A percentile compares a stretch with the other conserved stretches of the same genome.
Conservation (phyloP, 2,888 invertebrate species). For the Petrolisthes cinctipes region DNA sequence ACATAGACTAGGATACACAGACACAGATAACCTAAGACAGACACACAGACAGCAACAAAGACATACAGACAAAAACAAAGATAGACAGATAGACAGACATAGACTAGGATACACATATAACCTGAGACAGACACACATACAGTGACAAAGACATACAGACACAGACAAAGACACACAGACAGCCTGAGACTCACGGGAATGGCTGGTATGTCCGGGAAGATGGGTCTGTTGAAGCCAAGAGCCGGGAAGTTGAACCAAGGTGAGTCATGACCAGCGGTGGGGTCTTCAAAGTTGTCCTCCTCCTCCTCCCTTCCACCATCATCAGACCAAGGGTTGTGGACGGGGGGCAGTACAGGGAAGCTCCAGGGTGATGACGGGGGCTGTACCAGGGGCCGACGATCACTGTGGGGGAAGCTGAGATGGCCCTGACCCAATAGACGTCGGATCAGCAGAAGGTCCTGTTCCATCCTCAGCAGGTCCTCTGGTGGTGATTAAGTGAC, state of each 20-base stretch:
- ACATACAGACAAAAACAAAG: too few species aligned
- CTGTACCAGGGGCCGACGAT: neutral
- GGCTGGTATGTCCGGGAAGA: neutral
- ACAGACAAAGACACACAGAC: too few species aligned
- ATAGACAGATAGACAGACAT: too few species aligned
- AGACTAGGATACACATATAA: too few species aligned
- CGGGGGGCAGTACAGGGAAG: neutral
- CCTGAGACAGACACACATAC: too few species aligned
- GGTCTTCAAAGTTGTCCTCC: neutral
- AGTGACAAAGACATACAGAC: too few species aligned
- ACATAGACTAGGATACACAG: too few species aligned
- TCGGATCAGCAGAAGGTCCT: conserved; percentile 19
- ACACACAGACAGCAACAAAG: too few species aligned
- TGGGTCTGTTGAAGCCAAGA: neutral
- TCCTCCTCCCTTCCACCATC: neutral
- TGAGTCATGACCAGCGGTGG: neutral
- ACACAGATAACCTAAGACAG: too few species aligned
- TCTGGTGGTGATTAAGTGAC: neutral
- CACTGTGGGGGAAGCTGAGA: neutral
- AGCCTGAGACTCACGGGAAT: neutral
- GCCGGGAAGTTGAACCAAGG: conserved; percentile 1
- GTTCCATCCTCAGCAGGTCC: conserved; percentile 6
- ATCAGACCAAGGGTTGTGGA: neutral
- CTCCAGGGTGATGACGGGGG: neutral
- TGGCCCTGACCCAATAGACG: neutral